These are phyloP conservation scores for Onychomys arenicola DNA, from an alignment of 2,797 vertebrate genomes.

Conservation along the genomic window DNA sequence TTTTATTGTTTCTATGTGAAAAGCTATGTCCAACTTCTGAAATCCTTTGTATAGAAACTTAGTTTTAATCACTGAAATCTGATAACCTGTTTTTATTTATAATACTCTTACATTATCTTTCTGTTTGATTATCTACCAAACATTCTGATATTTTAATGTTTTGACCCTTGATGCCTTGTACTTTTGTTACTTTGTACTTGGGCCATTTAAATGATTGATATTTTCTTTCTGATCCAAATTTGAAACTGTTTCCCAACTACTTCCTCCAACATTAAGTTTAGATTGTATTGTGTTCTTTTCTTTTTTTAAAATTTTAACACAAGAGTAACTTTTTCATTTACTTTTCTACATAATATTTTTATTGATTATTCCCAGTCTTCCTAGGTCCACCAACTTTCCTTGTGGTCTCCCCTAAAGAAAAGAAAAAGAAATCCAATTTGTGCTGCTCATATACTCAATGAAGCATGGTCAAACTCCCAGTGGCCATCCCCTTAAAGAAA, in stretches of 20 bases:
- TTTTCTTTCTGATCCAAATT: slow-evolving; percentile 42
- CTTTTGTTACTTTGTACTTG: slow-evolving; percentile 26
- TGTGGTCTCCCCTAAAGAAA: neutral
- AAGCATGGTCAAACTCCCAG: neutral
- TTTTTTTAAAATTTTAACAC: neutral
- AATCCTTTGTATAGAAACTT: neutral
- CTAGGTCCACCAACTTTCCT: neutral
- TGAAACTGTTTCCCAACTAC: neutral
- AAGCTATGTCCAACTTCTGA: neutral
- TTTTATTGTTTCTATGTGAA: neutral
- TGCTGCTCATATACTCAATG: neutral
- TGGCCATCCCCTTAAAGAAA: neutral
- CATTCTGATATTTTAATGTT: neutral
- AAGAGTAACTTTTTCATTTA: neutral
- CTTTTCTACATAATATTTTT: neutral
- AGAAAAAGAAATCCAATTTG: neutral
- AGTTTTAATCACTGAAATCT: neutral
- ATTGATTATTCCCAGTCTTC: neutral
- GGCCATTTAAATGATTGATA: slow-evolving; percentile 44
- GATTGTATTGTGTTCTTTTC: neutral
- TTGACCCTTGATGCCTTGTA: neutral
- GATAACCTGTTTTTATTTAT: neutral
- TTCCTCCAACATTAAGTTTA: neutral
- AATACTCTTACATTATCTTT: neutral
- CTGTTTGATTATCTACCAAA: neutral